Base-by-base conservation (phyloP, 1,140 invertebrate genomes). In the Phenacoccus solenopsis region DNA sequence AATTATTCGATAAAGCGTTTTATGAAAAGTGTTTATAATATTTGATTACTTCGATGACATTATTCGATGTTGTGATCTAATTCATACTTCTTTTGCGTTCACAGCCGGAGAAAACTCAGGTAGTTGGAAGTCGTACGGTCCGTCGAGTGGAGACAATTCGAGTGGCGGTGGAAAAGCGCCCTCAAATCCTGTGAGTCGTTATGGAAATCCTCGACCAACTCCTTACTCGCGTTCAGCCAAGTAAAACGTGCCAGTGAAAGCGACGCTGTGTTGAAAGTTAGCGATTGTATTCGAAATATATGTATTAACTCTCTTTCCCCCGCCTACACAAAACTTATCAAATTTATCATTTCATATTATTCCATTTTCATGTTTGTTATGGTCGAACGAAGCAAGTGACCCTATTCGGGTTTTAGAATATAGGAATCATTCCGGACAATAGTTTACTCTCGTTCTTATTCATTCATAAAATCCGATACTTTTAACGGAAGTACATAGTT, bases 71-170 rank as follows among this genome's bases (percentile, higher is more conserved):
- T 64, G 21, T 4, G 5, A 5, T 16, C 59, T 64, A 27, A 24
- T 64, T 64, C 20, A 9, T 20, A 3, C 16, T 4, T 4, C 16
- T 22, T 24, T 3, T 24, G 9, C 25, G 22, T 25, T 64, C 25
- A 24, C 59, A 64, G 59, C 59, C 59, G 59, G 21, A 64, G 59
- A 64, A 24, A 64, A 27, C 21, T 3, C 59, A 64, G 59, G 22
- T 27, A 22, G 59, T 64, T 64, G 59, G 59, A 64, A 64, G 25
- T 64, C 59, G 20, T 64, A 64, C 21, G 59, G 59, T 1, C 32
- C 32, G n/a, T 16, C 12, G 10, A 13, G 7, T 4, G 22, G 25
- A 27, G 22, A 25, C 1, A 27, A 64, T 10, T 25, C 21, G 4
- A 10, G 22, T 9, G 59, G 59, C 21, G 59, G 59, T 16, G 59